phyloP scores from a whole-genome alignment of 2,888 invertebrate species.

The Octonoba sinensis region DNA sequence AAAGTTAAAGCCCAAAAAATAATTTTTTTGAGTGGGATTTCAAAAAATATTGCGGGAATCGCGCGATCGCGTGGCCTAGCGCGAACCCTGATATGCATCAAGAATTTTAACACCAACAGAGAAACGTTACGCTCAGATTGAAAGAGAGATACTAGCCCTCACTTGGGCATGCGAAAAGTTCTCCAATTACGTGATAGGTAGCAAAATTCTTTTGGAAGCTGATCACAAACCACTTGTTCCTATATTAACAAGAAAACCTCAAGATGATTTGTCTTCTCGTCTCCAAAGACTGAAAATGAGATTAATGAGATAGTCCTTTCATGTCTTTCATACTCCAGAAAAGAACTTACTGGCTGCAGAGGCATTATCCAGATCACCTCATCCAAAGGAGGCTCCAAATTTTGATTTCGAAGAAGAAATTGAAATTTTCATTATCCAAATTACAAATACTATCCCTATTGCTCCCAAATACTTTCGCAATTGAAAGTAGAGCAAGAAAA shows the following conservation, averaged over 20 bases:
- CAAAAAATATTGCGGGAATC: too few relatives aligned
- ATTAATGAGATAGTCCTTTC: conserved; percentile 68
- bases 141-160: conserved; percentile 70
- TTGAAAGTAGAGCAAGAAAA: conserved; percentile 31
- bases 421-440: conserved; percentile 34
- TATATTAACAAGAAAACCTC: conserved; percentile 68
- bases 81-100: too few relatives aligned
- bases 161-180: conserved; percentile 69
- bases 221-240: conserved; percentile 70
- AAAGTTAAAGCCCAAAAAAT: too few relatives aligned
- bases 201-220: conserved; percentile 68
- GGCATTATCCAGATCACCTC: conserved; percentile 66
- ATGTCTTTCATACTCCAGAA: conserved; percentile 68
- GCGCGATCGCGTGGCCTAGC: too few relatives aligned
- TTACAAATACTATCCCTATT: conserved; percentile 49
- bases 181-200: conserved; percentile 68
- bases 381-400: conserved; percentile 11
- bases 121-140: conserved; percentile 70
- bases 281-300: conserved; percentile 69
- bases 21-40: too few relatives aligned
- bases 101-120: conserved; percentile 68
- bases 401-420: conserved; percentile 37
- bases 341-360: conserved; percentile 68
- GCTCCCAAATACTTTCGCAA: conserved; percentile 41
- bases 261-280: conserved; percentile 69